These are phyloP conservation scores for Dasypolia templi DNA, from an alignment of 2,888 invertebrate genomes.

Conservation along the genomic window DNA sequence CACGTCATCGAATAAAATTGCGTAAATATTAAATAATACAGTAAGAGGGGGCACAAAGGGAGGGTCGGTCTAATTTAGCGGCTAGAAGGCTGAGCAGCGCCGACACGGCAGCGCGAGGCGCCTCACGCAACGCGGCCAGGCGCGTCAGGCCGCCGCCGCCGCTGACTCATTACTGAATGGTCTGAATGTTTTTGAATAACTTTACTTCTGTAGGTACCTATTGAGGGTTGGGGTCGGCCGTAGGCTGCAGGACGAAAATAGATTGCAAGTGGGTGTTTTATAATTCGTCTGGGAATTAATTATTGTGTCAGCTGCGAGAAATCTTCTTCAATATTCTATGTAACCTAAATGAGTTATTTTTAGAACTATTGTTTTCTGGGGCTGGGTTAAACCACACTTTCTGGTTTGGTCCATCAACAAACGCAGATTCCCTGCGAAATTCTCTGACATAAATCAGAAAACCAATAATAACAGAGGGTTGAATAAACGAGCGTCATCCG, in stretches of 20 bases:
- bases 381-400: neutral
- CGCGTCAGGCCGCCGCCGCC: slow-evolving; percentile 62
- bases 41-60: slow-evolving; percentile 37
- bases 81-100: slow-evolving; percentile 45
- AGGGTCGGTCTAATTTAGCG: slow-evolving; percentile 63
- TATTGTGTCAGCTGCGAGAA: slow-evolving; percentile 7
- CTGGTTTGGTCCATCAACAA: neutral
- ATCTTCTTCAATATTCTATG: neutral
- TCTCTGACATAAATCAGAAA: neutral
- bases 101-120: slow-evolving; percentile 51
- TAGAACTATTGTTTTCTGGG: neutral
- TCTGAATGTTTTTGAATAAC: slow-evolving; percentile 55
- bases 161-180: slow-evolving; percentile 63
- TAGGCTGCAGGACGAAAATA: slow-evolving; percentile 22
- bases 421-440: neutral
- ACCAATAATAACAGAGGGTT: neutral
- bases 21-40: slow-evolving; percentile 68
- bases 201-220: slow-evolving; percentile 17
- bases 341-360: neutral
- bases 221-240: slow-evolving; percentile 18
- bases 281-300: slow-evolving; percentile 8
- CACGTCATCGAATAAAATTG: slow-evolving; percentile 48
- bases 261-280: slow-evolving; percentile 10
- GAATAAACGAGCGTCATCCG: neutral
- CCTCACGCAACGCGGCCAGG: slow-evolving; percentile 65